Conservation (phyloP, 2,797 vertebrate species). For the Poecilia wingei region DNA sequence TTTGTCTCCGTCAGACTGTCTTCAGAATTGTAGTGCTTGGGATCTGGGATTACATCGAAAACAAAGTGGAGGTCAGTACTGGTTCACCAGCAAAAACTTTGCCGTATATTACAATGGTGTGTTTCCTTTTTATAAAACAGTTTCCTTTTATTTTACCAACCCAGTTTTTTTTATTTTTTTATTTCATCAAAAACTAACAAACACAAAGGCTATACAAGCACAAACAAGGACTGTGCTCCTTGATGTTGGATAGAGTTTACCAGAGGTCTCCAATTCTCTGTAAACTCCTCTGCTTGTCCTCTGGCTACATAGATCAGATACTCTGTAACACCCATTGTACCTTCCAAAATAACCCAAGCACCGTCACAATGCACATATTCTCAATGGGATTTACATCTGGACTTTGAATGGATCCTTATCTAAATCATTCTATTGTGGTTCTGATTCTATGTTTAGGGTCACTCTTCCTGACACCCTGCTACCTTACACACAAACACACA, state of each 20-base stretch:
- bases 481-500: neutral
- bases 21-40: conserved; percentile 96
- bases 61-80: conserved; percentile 94
- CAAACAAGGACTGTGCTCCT: neutral
- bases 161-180: neutral
- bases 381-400: neutral
- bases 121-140: no score
- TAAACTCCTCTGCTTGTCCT: neutral
- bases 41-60: conserved; percentile 99
- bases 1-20: conserved; percentile 84
- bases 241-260: neutral
- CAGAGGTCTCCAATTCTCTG: neutral
- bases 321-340: neutral
- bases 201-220: neutral
- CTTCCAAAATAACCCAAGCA: neutral
- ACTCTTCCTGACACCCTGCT: neutral
- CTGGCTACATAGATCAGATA: neutral
- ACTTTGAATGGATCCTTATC: neutral
- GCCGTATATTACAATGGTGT: neutral
- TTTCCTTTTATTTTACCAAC: neutral
- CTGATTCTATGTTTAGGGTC: neutral
- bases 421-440: neutral
- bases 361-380: neutral
- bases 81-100: conserved; percentile 6
- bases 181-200: neutral